Conservation (phyloP, 2,113 vertebrate genomes). For the Cranoglanis bouderius region DNA sequence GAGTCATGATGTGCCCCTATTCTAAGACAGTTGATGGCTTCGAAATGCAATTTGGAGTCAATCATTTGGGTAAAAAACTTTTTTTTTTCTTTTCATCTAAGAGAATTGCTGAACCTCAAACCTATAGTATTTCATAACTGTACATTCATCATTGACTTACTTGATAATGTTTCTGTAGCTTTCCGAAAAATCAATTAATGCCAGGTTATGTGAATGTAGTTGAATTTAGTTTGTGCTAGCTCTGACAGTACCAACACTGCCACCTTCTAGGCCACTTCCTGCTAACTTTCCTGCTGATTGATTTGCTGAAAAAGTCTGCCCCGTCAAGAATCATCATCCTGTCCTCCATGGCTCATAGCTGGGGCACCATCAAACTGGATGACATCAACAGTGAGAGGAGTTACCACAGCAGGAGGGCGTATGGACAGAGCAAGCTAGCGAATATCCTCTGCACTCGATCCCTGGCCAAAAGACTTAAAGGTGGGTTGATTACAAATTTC, state of each 20-base stretch:
- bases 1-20: constrained; percentile 67
- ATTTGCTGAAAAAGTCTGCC: constrained; percentile 60
- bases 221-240: neutral
- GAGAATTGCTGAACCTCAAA: neutral
- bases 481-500: constrained; percentile 13
- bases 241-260: neutral
- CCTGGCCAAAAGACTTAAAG: constrained; percentile 60
- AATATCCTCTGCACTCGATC: constrained; percentile 59
- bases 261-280: constrained; percentile 62
- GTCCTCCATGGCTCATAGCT: constrained; percentile 61
- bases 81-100: constrained; percentile 1
- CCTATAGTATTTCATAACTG: neutral
- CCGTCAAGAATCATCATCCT: constrained; percentile 64
- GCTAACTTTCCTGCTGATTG: constrained; percentile 60
- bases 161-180: neutral
- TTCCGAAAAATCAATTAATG: neutral
- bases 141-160: neutral
- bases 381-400: constrained; percentile 64
- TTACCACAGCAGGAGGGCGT: constrained; percentile 58
- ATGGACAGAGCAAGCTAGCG: constrained; percentile 66
- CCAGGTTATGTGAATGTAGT: neutral
- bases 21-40: constrained; percentile 64
- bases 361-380: constrained; percentile 61
- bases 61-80: constrained; percentile 61
- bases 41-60: constrained; percentile 67